Conservation (phyloP, 2,113 vertebrate genomes). For the Chiloscyllium plagiosum region DNA sequence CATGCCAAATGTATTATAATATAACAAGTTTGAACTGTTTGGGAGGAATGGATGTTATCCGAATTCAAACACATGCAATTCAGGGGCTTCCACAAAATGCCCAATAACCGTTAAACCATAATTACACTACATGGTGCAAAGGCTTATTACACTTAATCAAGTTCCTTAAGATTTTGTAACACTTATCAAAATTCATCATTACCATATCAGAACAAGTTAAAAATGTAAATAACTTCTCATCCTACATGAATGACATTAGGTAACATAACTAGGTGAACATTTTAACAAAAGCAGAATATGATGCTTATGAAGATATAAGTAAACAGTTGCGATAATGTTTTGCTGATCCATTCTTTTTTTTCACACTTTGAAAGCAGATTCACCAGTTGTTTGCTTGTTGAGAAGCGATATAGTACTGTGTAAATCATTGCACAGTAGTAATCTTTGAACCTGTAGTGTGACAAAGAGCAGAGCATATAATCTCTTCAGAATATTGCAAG, state of each 20-base stretch:
- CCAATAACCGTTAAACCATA: neutral
- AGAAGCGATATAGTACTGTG: neutral
- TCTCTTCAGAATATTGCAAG: neutral
- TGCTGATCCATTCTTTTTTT: neutral
- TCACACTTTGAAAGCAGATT: neutral
- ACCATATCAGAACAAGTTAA: neutral
- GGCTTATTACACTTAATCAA: neutral
- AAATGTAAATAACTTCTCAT: neutral
- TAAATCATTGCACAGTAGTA: neutral
- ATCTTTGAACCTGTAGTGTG: neutral
- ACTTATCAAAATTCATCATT: neutral
- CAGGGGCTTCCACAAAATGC: neutral
- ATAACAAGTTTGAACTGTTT: constrained; percentile 6
- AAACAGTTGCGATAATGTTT: neutral
- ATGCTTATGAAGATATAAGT: neutral
- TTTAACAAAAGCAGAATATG: constrained; percentile 19
- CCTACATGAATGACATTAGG: neutral
- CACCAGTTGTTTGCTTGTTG: neutral
- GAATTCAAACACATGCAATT: neutral
- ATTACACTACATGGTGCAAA: neutral
- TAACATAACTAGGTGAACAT: neutral
- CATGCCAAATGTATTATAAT: neutral
- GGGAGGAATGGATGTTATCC: neutral
- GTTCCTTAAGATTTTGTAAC: neutral
- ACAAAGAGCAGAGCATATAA: neutral